phyloP scores from a whole-genome alignment of 2,113 vertebrate genomes.

The Tyto alba region DNA sequence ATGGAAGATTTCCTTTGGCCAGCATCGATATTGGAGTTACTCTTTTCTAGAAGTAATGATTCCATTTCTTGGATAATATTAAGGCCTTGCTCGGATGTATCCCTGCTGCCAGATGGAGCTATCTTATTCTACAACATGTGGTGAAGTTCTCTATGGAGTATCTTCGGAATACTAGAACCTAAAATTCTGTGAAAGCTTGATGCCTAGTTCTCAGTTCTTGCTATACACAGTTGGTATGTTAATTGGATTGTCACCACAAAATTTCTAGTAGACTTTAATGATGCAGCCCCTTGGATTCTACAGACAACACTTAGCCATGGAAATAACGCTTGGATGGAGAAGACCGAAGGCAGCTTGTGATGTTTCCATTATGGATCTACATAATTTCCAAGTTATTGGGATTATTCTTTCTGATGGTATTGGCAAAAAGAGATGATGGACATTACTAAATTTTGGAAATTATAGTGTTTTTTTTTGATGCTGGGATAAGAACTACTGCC shows the following conservation, averaged over 20 bases:
- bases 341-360: constrained; percentile 70
- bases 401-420: constrained; percentile 75
- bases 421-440: constrained; percentile 69
- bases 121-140: constrained; percentile 67
- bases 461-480: constrained; percentile 70
- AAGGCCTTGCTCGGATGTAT: constrained; percentile 89
- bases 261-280: constrained; percentile 59
- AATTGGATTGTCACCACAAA: constrained; percentile 74
- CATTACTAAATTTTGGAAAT: constrained; percentile 73
- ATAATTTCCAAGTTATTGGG: constrained; percentile 68
- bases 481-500: constrained; percentile 71
- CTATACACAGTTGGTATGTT: constrained; percentile 55
- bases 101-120: constrained; percentile 74
- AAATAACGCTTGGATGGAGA: constrained; percentile 72
- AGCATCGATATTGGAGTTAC: constrained; percentile 76
- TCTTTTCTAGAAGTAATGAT: constrained; percentile 70
- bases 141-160: constrained; percentile 74
- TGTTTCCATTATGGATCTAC: constrained; percentile 77
- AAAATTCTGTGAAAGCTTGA: constrained; percentile 67
- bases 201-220: constrained; percentile 64
- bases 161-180: constrained; percentile 69
- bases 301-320: constrained; percentile 69
- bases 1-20: constrained; percentile 74
- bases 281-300: constrained; percentile 76
- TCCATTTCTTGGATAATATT: constrained; percentile 79